Percentiles rank a stretch among this genome's conserved stretches.
Evolutionary conservation across 2,888 invertebrate species (phyloP).

Genomic region (Dolichopus griseipennis): DNA sequence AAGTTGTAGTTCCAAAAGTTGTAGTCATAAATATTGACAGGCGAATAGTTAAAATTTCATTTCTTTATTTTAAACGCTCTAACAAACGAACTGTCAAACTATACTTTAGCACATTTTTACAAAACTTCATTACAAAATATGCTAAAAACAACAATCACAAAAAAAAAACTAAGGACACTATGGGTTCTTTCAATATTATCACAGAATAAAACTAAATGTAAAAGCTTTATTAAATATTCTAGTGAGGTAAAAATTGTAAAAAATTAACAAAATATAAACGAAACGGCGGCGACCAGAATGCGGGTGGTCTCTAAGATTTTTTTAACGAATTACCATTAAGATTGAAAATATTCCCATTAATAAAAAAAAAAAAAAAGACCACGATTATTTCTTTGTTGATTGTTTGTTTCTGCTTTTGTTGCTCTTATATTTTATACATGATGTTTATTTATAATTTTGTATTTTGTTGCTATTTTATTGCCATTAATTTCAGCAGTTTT

Average conservation of each 20-base stretch:
- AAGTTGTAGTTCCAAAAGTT: no score
- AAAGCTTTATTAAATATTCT: background rate
- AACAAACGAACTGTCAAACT: no score
- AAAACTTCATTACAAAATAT: no score
- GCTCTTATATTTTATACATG: background rate
- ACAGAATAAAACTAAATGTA: no score
- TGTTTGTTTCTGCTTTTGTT: background rate
- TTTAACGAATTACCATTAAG: background rate
- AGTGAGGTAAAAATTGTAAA: background rate
- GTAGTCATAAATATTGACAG: no score
- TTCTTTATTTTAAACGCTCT: no score
- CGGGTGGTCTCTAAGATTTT: background rate
- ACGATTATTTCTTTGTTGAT: background rate
- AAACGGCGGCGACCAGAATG: background rate
- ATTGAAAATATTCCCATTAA: background rate
- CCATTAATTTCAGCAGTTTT: no score
- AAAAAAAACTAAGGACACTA: background rate
- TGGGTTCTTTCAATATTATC: background rate
- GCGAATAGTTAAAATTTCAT: no score
- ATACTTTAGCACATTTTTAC: no score
- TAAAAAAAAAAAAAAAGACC: background rate
- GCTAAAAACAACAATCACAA: background rate
- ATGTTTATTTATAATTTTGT: background rate
- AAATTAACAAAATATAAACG: background rate
- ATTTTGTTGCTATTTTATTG: background rate